Base-by-base conservation (phyloP, 2,113 vertebrate species). In the Neotoma lepida region DNA sequence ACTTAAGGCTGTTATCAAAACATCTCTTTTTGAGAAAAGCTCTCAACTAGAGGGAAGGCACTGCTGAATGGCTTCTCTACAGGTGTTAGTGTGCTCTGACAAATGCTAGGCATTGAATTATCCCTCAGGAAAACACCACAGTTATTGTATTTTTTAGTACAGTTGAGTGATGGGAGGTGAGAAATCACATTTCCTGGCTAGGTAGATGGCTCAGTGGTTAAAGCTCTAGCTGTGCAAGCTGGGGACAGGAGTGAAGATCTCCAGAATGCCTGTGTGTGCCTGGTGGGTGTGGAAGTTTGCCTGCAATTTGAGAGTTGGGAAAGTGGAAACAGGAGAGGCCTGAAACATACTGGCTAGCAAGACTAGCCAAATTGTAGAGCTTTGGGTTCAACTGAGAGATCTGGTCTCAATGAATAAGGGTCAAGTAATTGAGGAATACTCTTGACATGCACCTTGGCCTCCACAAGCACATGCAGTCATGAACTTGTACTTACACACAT, bases 1-100 rank as follows among this genome's bases (percentile, higher is more conserved):
- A 39, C 90, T 96, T 91, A 39, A 80, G 94, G 80, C 90, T 64
- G n/a, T 58, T 86, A 91, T 86, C 77, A 94, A 88, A 97, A 92
- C 91, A 88, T 61, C 46, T 91, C 70, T 85, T 84, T 93, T 92
- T 86, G 84, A 80, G 81, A 95, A 90, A 22, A 63, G 44, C 78
- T 95, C 63, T 77, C 63, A 58, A n/a, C 35, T 68, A 18, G 92
- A 66, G 58, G 70, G 63, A 80, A 51, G 70, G 13, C 14, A 46
- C 64, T 89, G 15, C 41, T 26, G 18, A 93, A 41, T 20, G 56
- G 18, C 64, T 80, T 78, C 56, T 84, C n/a, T 70, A 28, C 8
- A 41, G 20, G 61, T 30, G 28, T 41, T 66, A 74, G 17, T 90
- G 64, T 64, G 14, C 87, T 90, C 46, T 88, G 78, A 90, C 24